These are phyloP conservation scores for Caenorhabditis briggsae DNA, from an alignment of 1,140 invertebrate genomes.

Conservation along the genomic window DNA sequence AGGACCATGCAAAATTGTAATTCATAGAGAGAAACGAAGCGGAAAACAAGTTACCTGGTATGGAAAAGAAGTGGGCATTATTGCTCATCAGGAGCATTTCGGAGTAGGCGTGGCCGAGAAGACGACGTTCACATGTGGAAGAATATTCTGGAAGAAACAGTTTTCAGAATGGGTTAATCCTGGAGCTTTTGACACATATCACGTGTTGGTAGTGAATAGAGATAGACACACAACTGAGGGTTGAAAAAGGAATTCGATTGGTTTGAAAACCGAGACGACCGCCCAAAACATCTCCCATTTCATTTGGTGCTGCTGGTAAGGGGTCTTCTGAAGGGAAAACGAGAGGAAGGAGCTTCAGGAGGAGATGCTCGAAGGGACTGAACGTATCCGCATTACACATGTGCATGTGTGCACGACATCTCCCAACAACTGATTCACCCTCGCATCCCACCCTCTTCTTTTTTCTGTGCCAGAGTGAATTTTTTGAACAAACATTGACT, in stretches of 20 bases:
- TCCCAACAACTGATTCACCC: constrained; percentile 4
- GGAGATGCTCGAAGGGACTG: not conserved
- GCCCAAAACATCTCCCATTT: constrained; percentile 51
- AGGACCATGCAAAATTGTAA: not conserved
- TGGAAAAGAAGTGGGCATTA: not conserved
- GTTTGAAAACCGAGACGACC: constrained; percentile 36
- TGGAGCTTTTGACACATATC: too few species aligned
- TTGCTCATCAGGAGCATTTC: constrained; percentile 48
- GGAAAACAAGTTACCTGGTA: constrained; percentile 17
- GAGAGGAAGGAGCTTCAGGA: not conserved
- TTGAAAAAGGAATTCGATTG: not conserved
- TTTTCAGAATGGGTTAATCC: too few species aligned
- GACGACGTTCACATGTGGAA: constrained; percentile 24
- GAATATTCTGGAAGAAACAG: constrained; percentile 23
- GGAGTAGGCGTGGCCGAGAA: not conserved
- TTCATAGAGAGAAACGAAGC: not conserved
- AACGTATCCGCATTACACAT: constrained; percentile 55
- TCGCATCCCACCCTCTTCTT: not conserved
- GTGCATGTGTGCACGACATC: constrained; percentile 1
- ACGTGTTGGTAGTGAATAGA: not conserved
- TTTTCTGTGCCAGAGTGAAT: not conserved
- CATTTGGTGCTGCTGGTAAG: constrained; percentile 14
- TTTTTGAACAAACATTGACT: constrained; percentile 10
- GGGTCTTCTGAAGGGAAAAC: not conserved
- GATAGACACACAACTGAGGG: not conserved